Base-by-base conservation (phyloP, 2,888 invertebrate genomes). In the Fabriciana adippe region DNA sequence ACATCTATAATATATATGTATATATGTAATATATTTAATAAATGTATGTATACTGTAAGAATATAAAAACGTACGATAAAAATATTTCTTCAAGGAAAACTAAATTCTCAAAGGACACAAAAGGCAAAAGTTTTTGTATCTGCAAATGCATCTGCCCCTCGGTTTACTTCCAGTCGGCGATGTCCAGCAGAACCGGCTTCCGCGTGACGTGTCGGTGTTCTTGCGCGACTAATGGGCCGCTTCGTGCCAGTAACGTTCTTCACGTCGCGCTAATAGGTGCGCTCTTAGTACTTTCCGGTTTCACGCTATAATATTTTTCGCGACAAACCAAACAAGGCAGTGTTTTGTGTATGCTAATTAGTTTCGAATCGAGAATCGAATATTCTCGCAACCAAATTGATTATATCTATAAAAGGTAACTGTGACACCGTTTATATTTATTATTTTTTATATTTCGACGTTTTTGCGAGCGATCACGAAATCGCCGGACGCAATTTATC, bases 191-290 rank as follows among this genome's bases (percentile, higher is more conserved):
- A 90, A 92, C 91, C 91, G 90, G 92, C 92, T 92, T 87, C 89
- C 86, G 89, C 80, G 79, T 91, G 90, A 90, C 91, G 90, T 89
- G 87, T 86, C 82, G 82, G 74, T 74, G 81, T 79, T 84, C 83
- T 74, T 74, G 81, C 79, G 84, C 84, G 86, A 85, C 89, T 88
- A 87, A 88, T 88, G 85, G 83, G 86, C 78, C 82, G 81, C 79
- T 77, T 75, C 79, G 81, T 79, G 87, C 86, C 91, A 92, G 92
- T 92, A 87, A 83, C 86, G 88, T 79, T 86, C 83, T 82, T 86
- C 88, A 86, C 90, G 88, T 80, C 89, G 89, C 84, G 83, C 85
- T 78, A 88, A 86, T 90, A 90, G 90, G 91, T 91, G 91, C 85
- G 79, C 82, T 86, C 80, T 79, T 76, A 75, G 80, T 63, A 65